phyloP scores from a whole-genome alignment of 1,140 invertebrate genomes.

The Megalonaias nervosa region DNA sequence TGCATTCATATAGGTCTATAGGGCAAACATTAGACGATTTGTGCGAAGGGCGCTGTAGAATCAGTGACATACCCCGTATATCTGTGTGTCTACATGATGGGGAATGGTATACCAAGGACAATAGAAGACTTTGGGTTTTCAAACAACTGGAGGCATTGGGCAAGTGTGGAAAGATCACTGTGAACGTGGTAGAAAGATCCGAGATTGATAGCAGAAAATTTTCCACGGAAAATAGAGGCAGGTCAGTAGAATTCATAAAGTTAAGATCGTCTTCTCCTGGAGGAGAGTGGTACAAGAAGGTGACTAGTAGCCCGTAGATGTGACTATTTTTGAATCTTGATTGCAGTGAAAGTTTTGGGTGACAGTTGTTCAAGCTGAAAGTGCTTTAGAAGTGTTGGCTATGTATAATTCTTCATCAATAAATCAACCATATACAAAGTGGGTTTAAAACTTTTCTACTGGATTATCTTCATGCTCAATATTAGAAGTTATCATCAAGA shows the following conservation, averaged over 20 bases:
- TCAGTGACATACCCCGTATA: constrained; percentile 11
- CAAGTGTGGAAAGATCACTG: constrained; percentile 8
- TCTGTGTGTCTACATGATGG: constrained; percentile 1
- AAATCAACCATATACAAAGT: no score
- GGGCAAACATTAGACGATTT: constrained; percentile 12
- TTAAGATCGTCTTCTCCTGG: constrained; percentile 1
- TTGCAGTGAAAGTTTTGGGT: no score
- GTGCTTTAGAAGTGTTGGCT: no score
- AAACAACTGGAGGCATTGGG: constrained; percentile 9
- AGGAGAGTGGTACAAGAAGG: constrained; percentile 11
- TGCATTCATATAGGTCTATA: background rate
- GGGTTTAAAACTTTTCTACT: no score
- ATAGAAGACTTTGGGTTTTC: constrained; percentile 23
- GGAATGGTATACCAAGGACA: constrained; percentile 18
- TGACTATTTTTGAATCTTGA: no score
- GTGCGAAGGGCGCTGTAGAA: constrained; percentile 1
- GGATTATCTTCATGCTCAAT: no score
- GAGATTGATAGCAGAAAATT: constrained; percentile 4
- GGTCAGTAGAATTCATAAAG: background rate
- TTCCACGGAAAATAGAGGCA: constrained; percentile 3
- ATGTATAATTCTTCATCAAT: no score
- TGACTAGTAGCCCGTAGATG: background rate
- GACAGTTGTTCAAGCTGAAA: no score
- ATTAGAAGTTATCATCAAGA: no score
- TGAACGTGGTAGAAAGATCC: background rate